Conservation (phyloP, 2,888 invertebrate genomes). For the Pasiphila rectangulata region DNA sequence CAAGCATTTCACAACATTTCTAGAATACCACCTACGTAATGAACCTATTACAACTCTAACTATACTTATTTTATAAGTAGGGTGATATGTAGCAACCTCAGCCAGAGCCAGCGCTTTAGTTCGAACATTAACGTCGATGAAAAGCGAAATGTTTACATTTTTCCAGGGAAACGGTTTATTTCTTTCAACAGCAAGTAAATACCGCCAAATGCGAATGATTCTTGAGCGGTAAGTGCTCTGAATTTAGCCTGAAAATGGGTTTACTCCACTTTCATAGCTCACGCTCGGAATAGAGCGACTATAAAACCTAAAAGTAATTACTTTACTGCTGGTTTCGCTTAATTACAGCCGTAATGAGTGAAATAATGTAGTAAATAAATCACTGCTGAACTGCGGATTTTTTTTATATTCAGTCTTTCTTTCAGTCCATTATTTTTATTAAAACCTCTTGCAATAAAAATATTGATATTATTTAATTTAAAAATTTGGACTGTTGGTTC, state of each 20-base stretch:
- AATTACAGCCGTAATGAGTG: not conserved
- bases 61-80: too few species aligned
- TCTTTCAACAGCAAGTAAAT: slow-evolving; percentile 29
- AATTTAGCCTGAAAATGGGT: slow-evolving; percentile 22
- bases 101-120: too few species aligned
- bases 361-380: slow-evolving; percentile 1
- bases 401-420: too few species aligned
- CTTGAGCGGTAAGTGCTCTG: slow-evolving; percentile 26
- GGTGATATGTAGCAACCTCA: too few species aligned
- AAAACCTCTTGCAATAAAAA: too few species aligned
- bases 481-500: too few species aligned
- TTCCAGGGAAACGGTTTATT: slow-evolving; percentile 23
- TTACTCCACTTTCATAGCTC: slow-evolving; percentile 14
- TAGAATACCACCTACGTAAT: too few species aligned
- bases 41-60: not conserved
- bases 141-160: slow-evolving; percentile 29
- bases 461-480: too few species aligned
- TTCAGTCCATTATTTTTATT: too few species aligned
- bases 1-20: too few species aligned
- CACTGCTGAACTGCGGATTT: too few species aligned
- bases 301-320: slow-evolving; percentile 5
- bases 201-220: slow-evolving; percentile 21
- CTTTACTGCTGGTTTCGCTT: not conserved
- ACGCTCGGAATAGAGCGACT: slow-evolving; percentile 5
- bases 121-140: slow-evolving; percentile 6